Base-by-base conservation (phyloP, 2,888 invertebrate genomes). In the Oligia latruncula region DNA sequence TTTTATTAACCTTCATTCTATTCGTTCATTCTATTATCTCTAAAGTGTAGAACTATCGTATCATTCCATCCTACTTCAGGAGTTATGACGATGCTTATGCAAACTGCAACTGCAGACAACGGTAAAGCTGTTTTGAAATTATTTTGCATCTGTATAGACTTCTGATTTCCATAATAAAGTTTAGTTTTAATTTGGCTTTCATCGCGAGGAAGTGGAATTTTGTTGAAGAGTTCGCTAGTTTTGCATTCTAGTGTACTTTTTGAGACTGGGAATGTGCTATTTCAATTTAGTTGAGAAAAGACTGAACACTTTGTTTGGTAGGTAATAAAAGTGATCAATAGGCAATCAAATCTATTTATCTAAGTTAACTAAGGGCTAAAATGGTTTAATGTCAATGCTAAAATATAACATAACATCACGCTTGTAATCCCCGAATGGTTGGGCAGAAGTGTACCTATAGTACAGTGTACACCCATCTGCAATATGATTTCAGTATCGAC, bases 51-150 rank as follows among this genome's bases (percentile, higher is more conserved):
- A 71, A 62, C 35, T 55, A 58, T n/a, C 29, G 20, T 62, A 82
- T 40, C 71, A n/a, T 55, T 82, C 5, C 4, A 71, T 67, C 6
- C 6, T 58, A 20, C 49, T 60, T 49, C n/a, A 20, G 17, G 9
- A 46, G 46, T 72, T 68, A 72, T 60, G 52, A 60, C 11, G 2
- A 58, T 68, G 49, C 82, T 72, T 43, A 68, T 46, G 17, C 49
- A 68, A n/a, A 58, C 67, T 72, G 71, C 40, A 68, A 15, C 23
- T 35, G 29, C 40, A 58, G 9, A 35, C 43, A 72, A 46, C 62
- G 52, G 29, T 71, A 43, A 52, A 81, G 49, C 76, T 78, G 58
- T 64, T 78, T 82, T 68, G 17, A 58, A 68, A 40, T 68, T n/a
- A 77, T 68, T 68, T 68, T 35, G 46, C 1, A 29, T 67, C 46